These are phyloP conservation scores for Drosophila prolongata DNA, from an alignment of 2,888 invertebrate genomes.

Conservation along the genomic window DNA sequence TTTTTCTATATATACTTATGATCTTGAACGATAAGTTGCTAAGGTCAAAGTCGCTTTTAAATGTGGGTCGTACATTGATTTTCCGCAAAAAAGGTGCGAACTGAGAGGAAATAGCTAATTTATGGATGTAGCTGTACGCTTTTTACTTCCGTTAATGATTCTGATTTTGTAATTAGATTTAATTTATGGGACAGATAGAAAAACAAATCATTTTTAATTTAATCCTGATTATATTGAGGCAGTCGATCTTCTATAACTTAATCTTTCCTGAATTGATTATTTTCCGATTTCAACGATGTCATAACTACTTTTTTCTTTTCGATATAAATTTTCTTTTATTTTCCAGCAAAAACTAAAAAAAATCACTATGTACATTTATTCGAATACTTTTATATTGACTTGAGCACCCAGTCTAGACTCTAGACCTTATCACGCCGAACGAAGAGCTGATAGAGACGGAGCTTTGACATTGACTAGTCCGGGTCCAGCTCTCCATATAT, in stretches of 20 bases:
- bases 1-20: slow-evolving; percentile 33
- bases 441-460: slow-evolving; percentile 37
- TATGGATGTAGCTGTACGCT: neutral
- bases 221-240: too few species aligned
- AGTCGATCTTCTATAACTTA: too few species aligned
- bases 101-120: neutral
- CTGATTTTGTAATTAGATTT: too few species aligned
- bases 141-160: slow-evolving; percentile 1
- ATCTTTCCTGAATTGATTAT: too few species aligned
- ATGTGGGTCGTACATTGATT: slow-evolving; percentile 43
- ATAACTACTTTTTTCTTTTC: neutral
- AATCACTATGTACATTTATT: neutral
- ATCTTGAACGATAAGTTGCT: slow-evolving; percentile 64
- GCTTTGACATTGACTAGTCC: slow-evolving; percentile 48
- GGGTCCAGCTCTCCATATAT: slow-evolving; percentile 33
- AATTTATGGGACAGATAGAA: too few species aligned
- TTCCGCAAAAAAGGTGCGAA: slow-evolving; percentile 30
- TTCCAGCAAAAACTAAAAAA: slow-evolving; percentile 4
- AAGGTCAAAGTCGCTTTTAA: slow-evolving; percentile 63
- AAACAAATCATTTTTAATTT: too few species aligned
- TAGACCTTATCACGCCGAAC: slow-evolving; percentile 32
- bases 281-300: too few species aligned
- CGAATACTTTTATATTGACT: slow-evolving; percentile 20
- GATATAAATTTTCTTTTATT: neutral
- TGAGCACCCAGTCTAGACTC: slow-evolving; percentile 27